These are phyloP conservation scores for Halyomorpha halys DNA, from an alignment of 1,140 invertebrate genomes.

Conservation along the genomic window DNA sequence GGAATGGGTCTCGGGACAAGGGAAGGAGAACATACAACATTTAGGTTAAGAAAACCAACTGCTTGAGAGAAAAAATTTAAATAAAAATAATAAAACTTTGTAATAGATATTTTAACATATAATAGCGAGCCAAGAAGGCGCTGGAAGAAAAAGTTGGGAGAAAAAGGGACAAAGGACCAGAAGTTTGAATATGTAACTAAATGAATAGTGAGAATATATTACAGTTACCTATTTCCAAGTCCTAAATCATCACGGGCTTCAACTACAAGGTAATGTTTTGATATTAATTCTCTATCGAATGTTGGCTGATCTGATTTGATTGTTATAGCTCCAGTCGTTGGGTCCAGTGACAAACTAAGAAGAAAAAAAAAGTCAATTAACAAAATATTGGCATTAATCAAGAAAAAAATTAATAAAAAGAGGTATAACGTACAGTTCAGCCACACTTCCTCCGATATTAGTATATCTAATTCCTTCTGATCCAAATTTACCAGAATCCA, in stretches of 20 bases:
- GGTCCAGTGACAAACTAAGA: slow-evolving; percentile 67
- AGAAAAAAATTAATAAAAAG: not conserved
- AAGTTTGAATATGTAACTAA: too few species aligned
- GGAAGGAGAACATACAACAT: too few species aligned
- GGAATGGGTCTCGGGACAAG: too few species aligned
- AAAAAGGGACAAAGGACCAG: too few species aligned
- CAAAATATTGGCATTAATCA: not conserved
- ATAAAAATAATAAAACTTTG: too few species aligned
- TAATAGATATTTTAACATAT: too few species aligned
- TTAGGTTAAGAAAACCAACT: too few species aligned
- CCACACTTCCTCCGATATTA: slow-evolving; percentile 64
- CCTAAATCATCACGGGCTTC: slow-evolving; percentile 83
- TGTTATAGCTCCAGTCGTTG: slow-evolving; percentile 68
- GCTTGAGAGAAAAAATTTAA: too few species aligned
- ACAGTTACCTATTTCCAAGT: slow-evolving; percentile 56
- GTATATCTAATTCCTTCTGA: slow-evolving; percentile 80
- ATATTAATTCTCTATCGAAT: slow-evolving; percentile 79
- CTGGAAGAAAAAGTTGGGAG: too few species aligned
- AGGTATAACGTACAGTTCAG: slow-evolving; percentile 60
- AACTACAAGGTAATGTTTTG: slow-evolving; percentile 78
- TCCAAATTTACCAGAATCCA: slow-evolving; percentile 76
- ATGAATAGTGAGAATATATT: too few species aligned
- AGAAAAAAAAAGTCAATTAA: slow-evolving; percentile 22
- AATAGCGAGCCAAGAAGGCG: too few species aligned
- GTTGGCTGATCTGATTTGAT: slow-evolving; percentile 61